Base-by-base conservation (phyloP, 2,888 invertebrate species). In the Drosophila rellima region DNA sequence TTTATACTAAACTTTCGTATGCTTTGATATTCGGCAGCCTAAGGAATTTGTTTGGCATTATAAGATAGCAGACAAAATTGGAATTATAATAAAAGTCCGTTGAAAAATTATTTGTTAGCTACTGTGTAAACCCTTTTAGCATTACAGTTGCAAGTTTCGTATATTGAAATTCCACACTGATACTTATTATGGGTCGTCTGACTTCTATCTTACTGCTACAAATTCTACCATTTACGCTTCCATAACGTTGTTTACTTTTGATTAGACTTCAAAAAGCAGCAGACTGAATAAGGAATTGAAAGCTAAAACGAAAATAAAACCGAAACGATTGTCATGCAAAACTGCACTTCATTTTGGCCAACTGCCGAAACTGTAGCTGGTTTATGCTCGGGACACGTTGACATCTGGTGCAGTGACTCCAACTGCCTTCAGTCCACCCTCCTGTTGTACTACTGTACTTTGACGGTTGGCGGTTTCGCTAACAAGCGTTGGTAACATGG, bases 401-500 rank as follows among this genome's bases (percentile, higher is more conserved):
- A 75, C 86, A 74, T 63, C 65, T 66, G 67, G 64, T 56, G 37
- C 57, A 40, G 15, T 15, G 29, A 18, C 40, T 42, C 31, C 78
- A 26, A 5, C 18, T 40, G 48, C 40, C 42, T 3, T 20, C 23
- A 3, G 7, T 15, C 18, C 35, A 4, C 47, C n/a, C 23, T 37
- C 15, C 52, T 18, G 31, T 47, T 51, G 60, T 50, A 45, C 39
- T 57, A 35, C 68, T 79, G 73, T 74, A 35, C 68, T 79, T 74
- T 74, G 74, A 67, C 55, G 62, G 68, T 61, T 77, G 78, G 85
- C 78, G 78, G 78, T 82, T 82, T 35, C 69, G 73, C 83, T 88
- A 82, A 88, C 82, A 82, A 88, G 80, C 88, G 74, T 52, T 69
- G 82, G 82, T 57, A 39, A 69, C 74, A 83, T 89, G 89, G 75